Conservation (phyloP, 2,888 invertebrate genomes). For the Cantharis rufa region DNA sequence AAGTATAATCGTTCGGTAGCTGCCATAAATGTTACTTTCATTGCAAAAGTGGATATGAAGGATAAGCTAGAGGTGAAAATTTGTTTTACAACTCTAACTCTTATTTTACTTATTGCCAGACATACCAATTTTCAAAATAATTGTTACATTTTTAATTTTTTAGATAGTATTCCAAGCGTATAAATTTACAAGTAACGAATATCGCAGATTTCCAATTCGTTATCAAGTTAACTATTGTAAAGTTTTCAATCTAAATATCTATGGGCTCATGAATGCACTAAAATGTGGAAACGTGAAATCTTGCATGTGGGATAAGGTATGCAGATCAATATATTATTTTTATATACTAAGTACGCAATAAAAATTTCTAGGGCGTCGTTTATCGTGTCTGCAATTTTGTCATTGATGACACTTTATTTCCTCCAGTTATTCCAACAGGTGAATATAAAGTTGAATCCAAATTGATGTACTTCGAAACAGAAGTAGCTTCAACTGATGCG, state of each 20-base stretch:
- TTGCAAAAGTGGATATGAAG: background rate
- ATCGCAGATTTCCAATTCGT: background rate
- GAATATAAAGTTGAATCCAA: background rate
- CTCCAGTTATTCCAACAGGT: background rate
- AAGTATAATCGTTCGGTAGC: background rate
- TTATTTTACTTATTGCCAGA: too few relatives aligned
- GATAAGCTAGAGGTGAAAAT: background rate
- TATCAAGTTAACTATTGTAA: background rate
- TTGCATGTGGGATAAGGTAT: background rate
- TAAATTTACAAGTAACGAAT: background rate
- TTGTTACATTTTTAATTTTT: background rate
- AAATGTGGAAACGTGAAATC: background rate
- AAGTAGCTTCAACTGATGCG: background rate
- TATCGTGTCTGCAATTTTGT: background rate
- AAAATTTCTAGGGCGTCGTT: background rate
- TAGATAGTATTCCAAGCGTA: background rate
- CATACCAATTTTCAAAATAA: too few relatives aligned
- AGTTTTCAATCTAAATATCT: background rate
- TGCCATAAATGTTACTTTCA: background rate
- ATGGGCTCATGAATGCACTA: background rate
- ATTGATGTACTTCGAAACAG: background rate
- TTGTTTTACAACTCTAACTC: too few relatives aligned
- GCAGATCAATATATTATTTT: background rate
- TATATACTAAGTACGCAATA: background rate
- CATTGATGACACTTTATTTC: background rate